Conservation (phyloP, 2,888 invertebrate genomes). For the Crossocerus cetratus region DNA sequence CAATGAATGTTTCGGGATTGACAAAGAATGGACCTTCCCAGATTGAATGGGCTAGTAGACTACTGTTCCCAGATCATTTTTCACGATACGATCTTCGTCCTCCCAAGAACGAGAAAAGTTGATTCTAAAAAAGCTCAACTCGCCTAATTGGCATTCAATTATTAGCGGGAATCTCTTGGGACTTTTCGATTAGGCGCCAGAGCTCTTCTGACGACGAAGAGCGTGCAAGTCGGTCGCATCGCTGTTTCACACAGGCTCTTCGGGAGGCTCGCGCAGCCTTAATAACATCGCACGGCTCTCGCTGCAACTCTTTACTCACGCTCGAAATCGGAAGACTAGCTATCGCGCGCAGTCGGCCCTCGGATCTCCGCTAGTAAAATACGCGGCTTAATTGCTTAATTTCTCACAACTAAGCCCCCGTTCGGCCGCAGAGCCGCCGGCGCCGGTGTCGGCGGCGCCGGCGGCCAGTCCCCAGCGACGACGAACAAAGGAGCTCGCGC, state of each 20-base stretch:
- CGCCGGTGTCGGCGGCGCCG: no score
- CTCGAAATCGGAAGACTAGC: slow-evolving; percentile 49
- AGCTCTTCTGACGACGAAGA: no score
- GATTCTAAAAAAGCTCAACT: no score
- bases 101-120: no score
- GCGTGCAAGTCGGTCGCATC: neutral
- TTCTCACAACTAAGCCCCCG: slow-evolving; percentile 68
- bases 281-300: slow-evolving; percentile 33
- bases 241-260: neutral
- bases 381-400: slow-evolving; percentile 73
- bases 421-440: slow-evolving; percentile 15
- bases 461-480: slow-evolving; percentile 34
- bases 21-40: no score
- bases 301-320: slow-evolving; percentile 43
- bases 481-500: slow-evolving; percentile 66
- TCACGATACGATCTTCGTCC: no score
- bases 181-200: no score
- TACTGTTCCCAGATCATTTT: no score
- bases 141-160: no score
- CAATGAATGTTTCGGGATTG: no score
- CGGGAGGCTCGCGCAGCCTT: slow-evolving; percentile 41
- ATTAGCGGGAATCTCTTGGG: no score
- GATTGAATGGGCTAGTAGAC: no score
- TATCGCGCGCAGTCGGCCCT: slow-evolving; percentile 52
- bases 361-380: slow-evolving; percentile 66